Evolutionary conservation across 2,888 invertebrate species (phyloP).

Genomic region (Netelia fuscicornis): DNA sequence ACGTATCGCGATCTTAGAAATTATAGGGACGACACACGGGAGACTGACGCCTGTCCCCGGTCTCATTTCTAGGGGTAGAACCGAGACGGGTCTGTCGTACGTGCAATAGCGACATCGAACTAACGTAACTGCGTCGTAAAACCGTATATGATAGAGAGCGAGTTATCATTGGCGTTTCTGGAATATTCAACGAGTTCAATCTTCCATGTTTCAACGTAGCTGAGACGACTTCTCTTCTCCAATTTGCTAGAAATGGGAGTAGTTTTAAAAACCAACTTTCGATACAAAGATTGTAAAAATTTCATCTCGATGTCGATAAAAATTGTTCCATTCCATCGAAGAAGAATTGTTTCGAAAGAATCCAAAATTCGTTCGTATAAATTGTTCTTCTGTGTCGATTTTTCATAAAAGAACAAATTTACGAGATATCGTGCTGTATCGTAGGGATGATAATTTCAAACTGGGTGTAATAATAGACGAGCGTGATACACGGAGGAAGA

Average conservation of each 20-base stretch:
- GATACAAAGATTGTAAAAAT: not conserved
- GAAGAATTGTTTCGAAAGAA: too few relatives aligned
- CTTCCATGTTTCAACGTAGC: slow-evolving; percentile 1
- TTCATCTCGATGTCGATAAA: not conserved
- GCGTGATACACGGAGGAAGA: not conserved
- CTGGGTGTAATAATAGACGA: slow-evolving; percentile 21
- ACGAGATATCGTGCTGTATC: not conserved
- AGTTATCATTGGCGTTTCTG: slow-evolving; percentile 54
- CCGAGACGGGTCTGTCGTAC: slow-evolving; percentile 64
- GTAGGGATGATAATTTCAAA: not conserved
- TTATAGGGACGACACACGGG: slow-evolving; percentile 74
- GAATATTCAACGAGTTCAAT: slow-evolving; percentile 47
- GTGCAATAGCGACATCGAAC: slow-evolving; percentile 53
- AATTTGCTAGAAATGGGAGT: slow-evolving; percentile 5
- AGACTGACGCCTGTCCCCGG: slow-evolving; percentile 73
- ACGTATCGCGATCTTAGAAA: slow-evolving; percentile 57
- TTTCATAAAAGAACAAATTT: not conserved
- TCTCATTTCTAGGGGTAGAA: slow-evolving; percentile 70
- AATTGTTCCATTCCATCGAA: not conserved
- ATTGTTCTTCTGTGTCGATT: too few relatives aligned
- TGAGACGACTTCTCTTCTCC: slow-evolving; percentile 1
- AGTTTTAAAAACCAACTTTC: not conserved
- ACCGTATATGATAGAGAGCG: slow-evolving; percentile 16
- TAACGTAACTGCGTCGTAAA: slow-evolving; percentile 48
- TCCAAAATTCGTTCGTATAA: too few relatives aligned